Percentiles rank a stretch among this genome's conserved stretches.
Conservation (phyloP, 2,113 vertebrate species). For the Lamprologus sp. region DNA sequence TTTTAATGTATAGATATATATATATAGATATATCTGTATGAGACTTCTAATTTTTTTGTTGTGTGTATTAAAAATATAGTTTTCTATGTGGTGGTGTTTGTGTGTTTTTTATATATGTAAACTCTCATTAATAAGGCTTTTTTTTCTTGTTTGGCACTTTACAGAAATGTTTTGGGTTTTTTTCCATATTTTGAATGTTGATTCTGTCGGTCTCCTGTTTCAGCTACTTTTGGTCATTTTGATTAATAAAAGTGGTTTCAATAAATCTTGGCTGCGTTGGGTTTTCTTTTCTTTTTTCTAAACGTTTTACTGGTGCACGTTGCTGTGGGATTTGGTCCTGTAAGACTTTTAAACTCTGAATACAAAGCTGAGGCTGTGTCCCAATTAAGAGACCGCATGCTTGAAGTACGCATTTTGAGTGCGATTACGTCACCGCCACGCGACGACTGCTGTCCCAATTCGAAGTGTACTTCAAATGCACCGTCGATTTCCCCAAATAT, state of each 20-base stretch:
- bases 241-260: conserved; percentile 48
- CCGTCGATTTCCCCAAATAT: too few relatives aligned
- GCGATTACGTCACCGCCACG: too few relatives aligned
- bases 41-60: conserved; percentile 12
- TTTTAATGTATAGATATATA: neutral
- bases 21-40: neutral
- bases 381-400: too few relatives aligned
- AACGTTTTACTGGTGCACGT: neutral
- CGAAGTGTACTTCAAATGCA: too few relatives aligned
- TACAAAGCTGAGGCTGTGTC: neutral
- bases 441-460: too few relatives aligned
- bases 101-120: neutral
- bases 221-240: conserved; percentile 16
- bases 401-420: too few relatives aligned
- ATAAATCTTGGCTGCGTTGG: neutral
- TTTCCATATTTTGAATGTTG: conserved; percentile 50
- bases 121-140: conserved; percentile 8
- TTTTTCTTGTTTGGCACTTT: conserved; percentile 68
- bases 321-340: neutral
- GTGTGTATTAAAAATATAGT: conserved; percentile 19
- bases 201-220: conserved; percentile 11
- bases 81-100: conserved; percentile 39
- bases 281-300: too few relatives aligned
- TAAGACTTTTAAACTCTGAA: neutral
- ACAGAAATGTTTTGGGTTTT: conserved; percentile 17